A percentile compares a stretch with the other conserved stretches of the same genome.
phyloP scores from a whole-genome alignment of 2,888 invertebrate species.

The Abscondita cerata region DNA sequence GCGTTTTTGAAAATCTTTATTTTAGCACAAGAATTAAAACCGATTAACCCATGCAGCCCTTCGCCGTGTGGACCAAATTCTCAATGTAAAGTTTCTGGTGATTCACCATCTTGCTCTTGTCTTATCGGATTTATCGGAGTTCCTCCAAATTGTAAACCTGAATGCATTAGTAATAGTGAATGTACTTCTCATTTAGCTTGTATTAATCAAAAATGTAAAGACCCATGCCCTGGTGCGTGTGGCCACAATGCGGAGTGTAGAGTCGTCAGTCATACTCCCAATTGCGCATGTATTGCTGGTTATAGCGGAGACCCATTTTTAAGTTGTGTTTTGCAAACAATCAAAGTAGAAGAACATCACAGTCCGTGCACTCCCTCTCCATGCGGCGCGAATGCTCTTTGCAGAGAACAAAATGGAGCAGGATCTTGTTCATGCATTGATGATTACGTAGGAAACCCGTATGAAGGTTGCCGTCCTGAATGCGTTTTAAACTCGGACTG shows the following conservation, averaged over 20 bases:
- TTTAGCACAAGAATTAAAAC: slow-evolving; percentile 28
- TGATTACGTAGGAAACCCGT: slow-evolving; percentile 75
- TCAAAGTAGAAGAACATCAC: slow-evolving; percentile 57
- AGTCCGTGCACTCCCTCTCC: slow-evolving; percentile 69
- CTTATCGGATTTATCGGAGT: slow-evolving; percentile 69
- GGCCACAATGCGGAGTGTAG: slow-evolving; percentile 76
- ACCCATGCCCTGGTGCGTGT: slow-evolving; percentile 77
- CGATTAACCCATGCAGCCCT: slow-evolving; percentile 71
- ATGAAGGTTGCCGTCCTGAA: slow-evolving; percentile 75
- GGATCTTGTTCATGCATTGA: slow-evolving; percentile 71
- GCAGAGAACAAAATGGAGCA: slow-evolving; percentile 65
- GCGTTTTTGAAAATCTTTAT: not conserved
- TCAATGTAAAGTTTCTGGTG: slow-evolving; percentile 68
- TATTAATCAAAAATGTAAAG: slow-evolving; percentile 76
- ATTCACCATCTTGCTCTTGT: slow-evolving; percentile 78
- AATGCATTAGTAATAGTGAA: slow-evolving; percentile 80
- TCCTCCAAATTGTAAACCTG: slow-evolving; percentile 80
- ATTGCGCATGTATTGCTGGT: slow-evolving; percentile 71
- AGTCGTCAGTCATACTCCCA: slow-evolving; percentile 77
- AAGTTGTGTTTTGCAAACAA: slow-evolving; percentile 62
- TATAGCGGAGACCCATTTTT: slow-evolving; percentile 80
- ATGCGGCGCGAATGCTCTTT: slow-evolving; percentile 70
- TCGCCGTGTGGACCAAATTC: slow-evolving; percentile 75
- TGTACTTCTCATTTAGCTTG: slow-evolving; percentile 75
- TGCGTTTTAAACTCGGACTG: slow-evolving; percentile 73